A percentile compares a stretch with the other conserved stretches of the same genome.
These are phyloP conservation scores for Balaenoptera acutorostrata DNA, from an alignment of 2,113 vertebrate species.

Conservation along the genomic window DNA sequence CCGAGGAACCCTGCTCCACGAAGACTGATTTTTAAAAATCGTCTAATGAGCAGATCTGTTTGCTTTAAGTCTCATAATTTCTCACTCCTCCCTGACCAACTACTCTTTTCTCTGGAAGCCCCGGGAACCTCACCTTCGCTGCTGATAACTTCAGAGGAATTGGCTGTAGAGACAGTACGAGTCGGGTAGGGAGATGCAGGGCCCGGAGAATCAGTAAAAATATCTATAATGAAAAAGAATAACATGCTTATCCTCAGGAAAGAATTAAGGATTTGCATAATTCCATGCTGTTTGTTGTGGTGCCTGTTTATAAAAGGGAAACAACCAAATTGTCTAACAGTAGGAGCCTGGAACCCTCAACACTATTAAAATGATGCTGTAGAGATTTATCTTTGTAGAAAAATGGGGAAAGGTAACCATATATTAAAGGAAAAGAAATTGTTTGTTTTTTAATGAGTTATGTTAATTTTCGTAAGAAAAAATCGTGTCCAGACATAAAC, in stretches of 20 bases:
- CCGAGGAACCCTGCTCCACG: not conserved
- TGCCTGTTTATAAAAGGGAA: not conserved
- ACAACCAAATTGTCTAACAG: not conserved
- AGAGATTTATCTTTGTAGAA: not conserved
- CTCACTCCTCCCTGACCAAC: not conserved
- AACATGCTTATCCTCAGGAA: fast-evolving
- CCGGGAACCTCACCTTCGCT: slow-evolving; percentile 82
- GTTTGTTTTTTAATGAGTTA: not conserved
- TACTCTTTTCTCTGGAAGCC: not conserved
- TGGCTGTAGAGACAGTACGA: slow-evolving; percentile 94
- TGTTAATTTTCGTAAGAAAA: not conserved
- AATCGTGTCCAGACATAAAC: not conserved
- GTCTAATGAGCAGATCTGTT: not conserved
- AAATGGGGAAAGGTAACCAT: not conserved
- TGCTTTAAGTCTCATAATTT: not conserved
- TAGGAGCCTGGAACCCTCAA: not conserved
- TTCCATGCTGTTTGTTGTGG: not conserved
- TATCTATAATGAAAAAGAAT: slow-evolving; percentile 79
- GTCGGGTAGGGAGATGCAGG: slow-evolving; percentile 88
- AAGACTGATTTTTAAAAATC: not conserved
- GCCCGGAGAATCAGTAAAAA: slow-evolving; percentile 92
- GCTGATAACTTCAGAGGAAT: slow-evolving; percentile 85
- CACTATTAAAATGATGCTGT: not conserved
- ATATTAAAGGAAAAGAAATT: not conserved
- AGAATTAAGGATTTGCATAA: not conserved